Evolutionary conservation across 2,888 invertebrate genomes (phyloP).

Genomic region (Meliscaeva auricollis): DNA sequence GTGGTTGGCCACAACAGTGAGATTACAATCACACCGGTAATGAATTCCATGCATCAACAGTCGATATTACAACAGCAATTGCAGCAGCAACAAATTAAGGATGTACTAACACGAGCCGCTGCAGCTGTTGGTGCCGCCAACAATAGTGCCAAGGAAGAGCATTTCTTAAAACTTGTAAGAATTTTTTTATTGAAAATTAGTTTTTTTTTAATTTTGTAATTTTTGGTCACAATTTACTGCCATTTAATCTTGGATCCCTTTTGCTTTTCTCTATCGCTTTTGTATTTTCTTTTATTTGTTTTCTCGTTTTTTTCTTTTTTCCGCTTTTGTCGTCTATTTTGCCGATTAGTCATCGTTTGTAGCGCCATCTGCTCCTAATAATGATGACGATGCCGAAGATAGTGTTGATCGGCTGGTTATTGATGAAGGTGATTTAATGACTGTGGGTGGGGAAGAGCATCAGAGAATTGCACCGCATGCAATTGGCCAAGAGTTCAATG

Average conservation of each 20-base stretch:
- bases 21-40: constrained; percentile 87
- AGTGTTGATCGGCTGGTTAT: constrained; percentile 87
- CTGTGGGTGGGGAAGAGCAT: constrained; percentile 79
- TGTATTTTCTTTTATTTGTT: constrained; percentile 71
- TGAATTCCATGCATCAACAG: constrained; percentile 76
- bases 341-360: constrained; percentile 56
- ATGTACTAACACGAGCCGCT: constrained; percentile 65
- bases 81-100: constrained; percentile 73
- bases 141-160: constrained; percentile 72
- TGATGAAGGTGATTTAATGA: constrained; percentile 86
- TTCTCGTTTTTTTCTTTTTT: constrained; percentile 34
- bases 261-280: constrained; percentile 66
- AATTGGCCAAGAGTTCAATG: constrained; percentile 83
- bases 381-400: constrained; percentile 87
- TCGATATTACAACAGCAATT: constrained; percentile 76
- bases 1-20: constrained; percentile 85
- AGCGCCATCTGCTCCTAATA: constrained; percentile 62
- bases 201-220: neutral
- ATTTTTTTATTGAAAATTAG: constrained; percentile 15
- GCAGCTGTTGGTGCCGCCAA: constrained; percentile 50
- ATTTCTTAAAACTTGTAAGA: constrained; percentile 76
- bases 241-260: constrained; percentile 18
- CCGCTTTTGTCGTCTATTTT: constrained; percentile 13
- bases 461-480: constrained; percentile 79
- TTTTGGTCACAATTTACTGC: neutral